Base-by-base conservation (phyloP, 2,888 invertebrate species). In the Disparrhopalites patrizii region DNA sequence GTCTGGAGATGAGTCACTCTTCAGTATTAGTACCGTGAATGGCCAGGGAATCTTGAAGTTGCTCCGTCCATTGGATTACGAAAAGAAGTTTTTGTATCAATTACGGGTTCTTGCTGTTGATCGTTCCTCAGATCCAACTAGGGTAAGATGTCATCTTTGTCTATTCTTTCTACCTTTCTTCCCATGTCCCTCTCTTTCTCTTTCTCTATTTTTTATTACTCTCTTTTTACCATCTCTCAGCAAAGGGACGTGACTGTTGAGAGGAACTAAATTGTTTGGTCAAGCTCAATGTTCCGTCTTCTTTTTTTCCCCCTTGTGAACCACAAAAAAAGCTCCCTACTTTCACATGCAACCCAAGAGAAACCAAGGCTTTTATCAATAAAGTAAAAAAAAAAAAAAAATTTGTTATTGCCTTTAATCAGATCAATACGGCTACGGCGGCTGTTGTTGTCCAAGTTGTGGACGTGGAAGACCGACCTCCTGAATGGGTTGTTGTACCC, bases 401-500 rank as follows among this genome's bases (percentile, higher is more conserved):
- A 43, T 10, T 18, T 10, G 20, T 10, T 43, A 4, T 43, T 43
- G 15, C n/a, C 43, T 51, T 10, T 51, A 27, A 23, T 23, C 28
- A 62, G 65, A 56, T 62, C n/a, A 93, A 94, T 78, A 93, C 93
- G 0, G 93, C 91, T 23, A 91, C 93, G 2, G 93, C 93, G 1
- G 90, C 91, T 61, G 85, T 94, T 73, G 82, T 94, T 70, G 86
- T 94, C 5, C 91, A 92, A 80, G 86, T 92, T 0, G 86, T 88
- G 77, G 95, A 96, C 80, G 86, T 92, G 25, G 93, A 93, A 79
- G 95, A 95, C 79, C 90, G 91, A 78, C 91, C 93, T 0, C 94
- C 95, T 0, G 90, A 91, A 78, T 95, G 95, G 80, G 85, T 93
- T 27, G 85, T 88, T 62, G 90, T 90, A 13, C 89, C 88, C 69